Conservation (phyloP, 2,113 vertebrate species). For the Trogon melanurus region DNA sequence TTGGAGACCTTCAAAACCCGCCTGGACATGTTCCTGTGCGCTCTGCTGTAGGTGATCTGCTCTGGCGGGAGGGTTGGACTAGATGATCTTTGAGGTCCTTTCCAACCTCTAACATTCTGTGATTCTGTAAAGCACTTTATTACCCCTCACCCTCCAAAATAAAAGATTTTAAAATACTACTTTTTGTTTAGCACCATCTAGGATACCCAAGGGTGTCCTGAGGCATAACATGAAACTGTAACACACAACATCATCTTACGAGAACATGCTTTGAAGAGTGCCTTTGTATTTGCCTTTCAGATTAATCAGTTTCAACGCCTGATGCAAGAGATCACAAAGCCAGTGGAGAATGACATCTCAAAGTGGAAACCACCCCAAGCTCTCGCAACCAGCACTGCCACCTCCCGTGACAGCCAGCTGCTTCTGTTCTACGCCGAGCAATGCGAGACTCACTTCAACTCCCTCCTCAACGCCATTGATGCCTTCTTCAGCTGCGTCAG, state of each 20-base stretch:
- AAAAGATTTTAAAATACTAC: neutral
- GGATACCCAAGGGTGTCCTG: neutral
- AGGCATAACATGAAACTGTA: neutral
- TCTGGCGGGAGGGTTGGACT: too few species aligned
- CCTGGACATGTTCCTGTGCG: too few species aligned
- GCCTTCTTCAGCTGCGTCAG: constrained; percentile 91
- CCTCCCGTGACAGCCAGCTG: constrained; percentile 85
- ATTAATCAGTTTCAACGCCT: constrained; percentile 92
- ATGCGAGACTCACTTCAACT: constrained; percentile 91
- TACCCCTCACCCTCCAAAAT: neutral
- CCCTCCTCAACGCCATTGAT: constrained; percentile 90
- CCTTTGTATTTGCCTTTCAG: constrained; percentile 71
- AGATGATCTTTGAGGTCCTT: too few species aligned
- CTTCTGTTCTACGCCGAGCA: constrained; percentile 93
- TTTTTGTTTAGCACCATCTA: neutral
- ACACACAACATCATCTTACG: accelerated
- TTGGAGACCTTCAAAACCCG: too few species aligned
- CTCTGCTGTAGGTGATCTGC: too few species aligned
- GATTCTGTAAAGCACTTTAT: neutral
- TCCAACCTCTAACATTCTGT: too few species aligned
- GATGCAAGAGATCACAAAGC: constrained; percentile 94
- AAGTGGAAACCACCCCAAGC: constrained; percentile 88
- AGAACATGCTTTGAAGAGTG: neutral
- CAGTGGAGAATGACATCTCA: constrained; percentile 92
- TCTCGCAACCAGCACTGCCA: constrained; percentile 62